Base-by-base conservation (phyloP, 2,113 vertebrate species). In the Cricetomys ansorgei region DNA sequence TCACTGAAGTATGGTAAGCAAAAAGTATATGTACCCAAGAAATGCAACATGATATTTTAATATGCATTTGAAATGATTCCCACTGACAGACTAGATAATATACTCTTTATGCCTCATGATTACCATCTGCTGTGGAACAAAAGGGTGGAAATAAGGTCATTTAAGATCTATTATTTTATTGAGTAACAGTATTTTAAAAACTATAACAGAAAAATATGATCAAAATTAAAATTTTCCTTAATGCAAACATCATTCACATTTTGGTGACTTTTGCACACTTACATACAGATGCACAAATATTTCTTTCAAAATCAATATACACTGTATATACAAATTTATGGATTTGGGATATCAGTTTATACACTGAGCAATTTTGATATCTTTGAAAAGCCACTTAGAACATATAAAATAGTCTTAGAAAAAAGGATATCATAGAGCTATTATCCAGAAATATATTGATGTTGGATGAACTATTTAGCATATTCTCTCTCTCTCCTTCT, bases 341-440 rank as follows among this genome's bases (percentile, higher is more conserved):
- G 11, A 12, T 40, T 72, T 91, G 94, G 81, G 69, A 29, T 31
- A 34, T 76, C 27, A 57, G 40, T 34, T 92, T 85, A 73, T 94
- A 87, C 40, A 37, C 85, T 83, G 31, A 95, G 70, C 21, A 75
- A 69, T 70, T 70, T 95, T 88, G 50, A 87, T 89, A n/a, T 73
- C 69, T 75, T 89, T 95, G 92, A 90, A 95, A 90, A 95, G 25
- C 88, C 67, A 90, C 88, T 89, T 79, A 88, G 55, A 91, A 94
- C 81, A 90, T 50, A 91, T 59, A 7, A 89, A 92, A 88, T 76
- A 81, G 34, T 91, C 50, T 45, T 29, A 76, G 57, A 93, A 94
- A 87, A 27, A 29, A 77, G 94, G 59, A 73, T 57, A 89, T 93
- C 55, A 4, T 86, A 79, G 50, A 50, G 5, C 3, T 86, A 75